Conservation (phyloP, 2,797 vertebrate genomes). For the Artibeus jamaicensis region DNA sequence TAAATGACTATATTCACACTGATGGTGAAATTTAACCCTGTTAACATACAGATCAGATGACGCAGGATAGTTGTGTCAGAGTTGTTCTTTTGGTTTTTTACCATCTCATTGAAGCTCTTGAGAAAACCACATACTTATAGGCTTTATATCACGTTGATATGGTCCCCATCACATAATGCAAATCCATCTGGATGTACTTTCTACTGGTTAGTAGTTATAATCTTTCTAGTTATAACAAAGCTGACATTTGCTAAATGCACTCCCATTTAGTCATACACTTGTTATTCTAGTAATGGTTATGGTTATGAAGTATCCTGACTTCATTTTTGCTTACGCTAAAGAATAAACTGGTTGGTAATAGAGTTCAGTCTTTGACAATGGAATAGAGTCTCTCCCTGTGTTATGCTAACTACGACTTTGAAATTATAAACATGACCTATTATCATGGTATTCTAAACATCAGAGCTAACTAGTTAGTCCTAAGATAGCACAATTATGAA, state of each 20-base stretch:
- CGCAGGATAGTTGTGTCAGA: not conserved
- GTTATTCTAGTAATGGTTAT: constrained; percentile 1
- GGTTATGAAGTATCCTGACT: not conserved
- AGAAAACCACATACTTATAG: not conserved
- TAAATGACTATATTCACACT: not conserved
- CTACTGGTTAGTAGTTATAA: not conserved
- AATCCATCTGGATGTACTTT: constrained; percentile 31
- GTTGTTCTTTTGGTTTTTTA: not conserved
- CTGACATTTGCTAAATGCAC: not conserved
- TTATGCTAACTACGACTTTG: not conserved
- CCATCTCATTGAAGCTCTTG: not conserved
- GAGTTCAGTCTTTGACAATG: not conserved
- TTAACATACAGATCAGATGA: not conserved
- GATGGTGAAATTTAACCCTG: not conserved
- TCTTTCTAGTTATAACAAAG: not conserved
- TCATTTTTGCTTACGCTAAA: not conserved
- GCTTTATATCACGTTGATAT: not conserved
- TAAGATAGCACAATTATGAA: not conserved
- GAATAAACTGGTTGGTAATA: not conserved
- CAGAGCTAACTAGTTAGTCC: not conserved
- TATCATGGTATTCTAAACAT: not conserved
- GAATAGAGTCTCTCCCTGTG: not conserved
- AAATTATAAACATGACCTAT: constrained; percentile 3
- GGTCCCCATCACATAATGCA: not conserved
- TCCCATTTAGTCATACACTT: not conserved